Conservation (phyloP, 2,888 invertebrate species). For the Drosophila kanekoi region DNA sequence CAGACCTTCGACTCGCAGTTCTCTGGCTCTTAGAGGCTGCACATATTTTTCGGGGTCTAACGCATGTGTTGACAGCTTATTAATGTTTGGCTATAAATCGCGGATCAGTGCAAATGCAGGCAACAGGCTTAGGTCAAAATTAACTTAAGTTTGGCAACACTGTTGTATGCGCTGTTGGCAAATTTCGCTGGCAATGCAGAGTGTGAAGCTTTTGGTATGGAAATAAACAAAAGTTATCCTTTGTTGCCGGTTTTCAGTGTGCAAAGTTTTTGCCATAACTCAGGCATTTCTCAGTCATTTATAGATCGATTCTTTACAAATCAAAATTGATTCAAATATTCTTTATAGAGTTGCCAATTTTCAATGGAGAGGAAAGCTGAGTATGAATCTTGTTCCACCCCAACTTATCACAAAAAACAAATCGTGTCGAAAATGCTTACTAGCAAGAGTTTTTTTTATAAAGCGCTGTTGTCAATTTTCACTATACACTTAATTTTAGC, state of each 20-base stretch:
- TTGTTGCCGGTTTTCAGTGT: too few relatives aligned
- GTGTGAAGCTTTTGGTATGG: too few relatives aligned
- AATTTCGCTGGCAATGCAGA: background rate
- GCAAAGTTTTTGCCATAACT: too few relatives aligned
- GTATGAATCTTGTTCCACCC: too few relatives aligned
- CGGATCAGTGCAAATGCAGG: constrained; percentile 12
- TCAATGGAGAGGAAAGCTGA: too few relatives aligned
- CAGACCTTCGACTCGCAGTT: constrained; percentile 14
- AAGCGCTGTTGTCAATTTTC: background rate
- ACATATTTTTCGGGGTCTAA: constrained; percentile 62
- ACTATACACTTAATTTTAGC: background rate
- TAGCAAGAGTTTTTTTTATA: too few relatives aligned
- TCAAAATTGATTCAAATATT: background rate
- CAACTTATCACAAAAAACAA: too few relatives aligned
- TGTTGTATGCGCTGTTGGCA: constrained; percentile 33
- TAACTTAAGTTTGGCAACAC: constrained; percentile 39
- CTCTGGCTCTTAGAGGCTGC: background rate
- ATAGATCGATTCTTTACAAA: too few relatives aligned
- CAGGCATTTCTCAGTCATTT: too few relatives aligned
- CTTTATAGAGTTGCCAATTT: background rate
- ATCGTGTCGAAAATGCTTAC: too few relatives aligned
- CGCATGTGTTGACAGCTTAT: constrained; percentile 84
- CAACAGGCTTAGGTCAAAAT: constrained; percentile 8
- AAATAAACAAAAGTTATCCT: too few relatives aligned
- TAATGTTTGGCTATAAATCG: constrained; percentile 82